Conservation (phyloP, 2,888 invertebrate species). For the Drosophila suboccidentalis region DNA sequence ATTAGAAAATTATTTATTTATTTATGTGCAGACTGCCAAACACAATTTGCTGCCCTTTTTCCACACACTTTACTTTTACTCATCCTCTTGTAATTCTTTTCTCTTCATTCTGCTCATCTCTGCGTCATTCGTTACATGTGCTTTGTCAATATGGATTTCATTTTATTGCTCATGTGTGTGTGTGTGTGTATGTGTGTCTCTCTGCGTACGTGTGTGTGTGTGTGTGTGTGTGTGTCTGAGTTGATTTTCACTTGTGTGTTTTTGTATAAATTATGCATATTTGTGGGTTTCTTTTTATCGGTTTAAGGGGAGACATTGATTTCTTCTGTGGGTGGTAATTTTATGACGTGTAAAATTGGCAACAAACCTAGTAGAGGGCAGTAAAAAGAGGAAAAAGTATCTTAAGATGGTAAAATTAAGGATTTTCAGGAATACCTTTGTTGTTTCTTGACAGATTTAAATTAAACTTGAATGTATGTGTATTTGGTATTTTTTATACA, state of each 20-base stretch:
- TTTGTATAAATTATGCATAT: slow-evolving; percentile 71
- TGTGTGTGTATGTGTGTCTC: slow-evolving; percentile 3
- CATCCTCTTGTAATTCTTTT: neutral
- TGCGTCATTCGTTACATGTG: slow-evolving; percentile 26
- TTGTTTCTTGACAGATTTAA: no score
- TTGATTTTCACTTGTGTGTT: slow-evolving; percentile 65
- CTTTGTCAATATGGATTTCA: slow-evolving; percentile 65
- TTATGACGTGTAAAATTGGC: slow-evolving; percentile 72
- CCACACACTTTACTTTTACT: neutral
- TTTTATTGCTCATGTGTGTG: slow-evolving; percentile 51
- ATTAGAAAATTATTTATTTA: slow-evolving; percentile 73
- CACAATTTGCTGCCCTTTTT: slow-evolving; percentile 23
- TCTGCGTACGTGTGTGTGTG: slow-evolving; percentile 15
- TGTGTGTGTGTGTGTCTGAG: slow-evolving; percentile 20
- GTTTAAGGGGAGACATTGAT: slow-evolving; percentile 58
- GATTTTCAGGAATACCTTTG: neutral
- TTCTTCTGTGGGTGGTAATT: slow-evolving; percentile 55
- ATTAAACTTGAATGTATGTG: no score
- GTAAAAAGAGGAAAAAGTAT: neutral
- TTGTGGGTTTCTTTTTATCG: slow-evolving; percentile 51
- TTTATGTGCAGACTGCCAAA: slow-evolving; percentile 33
- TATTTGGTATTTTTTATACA: no score
- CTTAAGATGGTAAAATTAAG: neutral
- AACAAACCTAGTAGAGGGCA: slow-evolving; percentile 22
- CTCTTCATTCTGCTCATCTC: slow-evolving; percentile 9